These are phyloP conservation scores for Brachycybe producta DNA, from an alignment of 2,888 invertebrate species.

Conservation along the genomic window DNA sequence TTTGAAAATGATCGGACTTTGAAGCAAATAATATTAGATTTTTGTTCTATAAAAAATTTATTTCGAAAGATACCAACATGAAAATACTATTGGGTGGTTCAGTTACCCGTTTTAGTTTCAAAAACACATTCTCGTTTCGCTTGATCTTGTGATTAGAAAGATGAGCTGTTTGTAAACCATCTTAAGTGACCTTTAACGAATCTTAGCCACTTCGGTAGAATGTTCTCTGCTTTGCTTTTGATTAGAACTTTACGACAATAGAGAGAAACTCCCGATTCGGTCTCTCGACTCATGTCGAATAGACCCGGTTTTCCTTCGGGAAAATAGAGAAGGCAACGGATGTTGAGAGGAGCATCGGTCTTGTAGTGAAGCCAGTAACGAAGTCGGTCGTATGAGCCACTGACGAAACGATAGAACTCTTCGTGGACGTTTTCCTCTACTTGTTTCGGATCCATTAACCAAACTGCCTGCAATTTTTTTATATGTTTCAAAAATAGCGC, in stretches of 20 bases:
- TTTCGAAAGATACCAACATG: no score
- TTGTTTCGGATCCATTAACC: constrained; percentile 83
- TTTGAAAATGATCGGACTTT: no score
- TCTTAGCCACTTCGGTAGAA: constrained; percentile 86
- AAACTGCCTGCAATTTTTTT: no score
- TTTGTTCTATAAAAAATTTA: background rate
- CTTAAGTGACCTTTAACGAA: constrained; percentile 93
- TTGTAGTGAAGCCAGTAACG: constrained; percentile 84
- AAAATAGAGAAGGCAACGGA: constrained; percentile 79
- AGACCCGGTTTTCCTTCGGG: constrained; percentile 83
- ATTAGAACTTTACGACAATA: constrained; percentile 89
- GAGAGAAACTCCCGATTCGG: constrained; percentile 69
- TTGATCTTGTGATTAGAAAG: background rate
- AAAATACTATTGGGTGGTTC: no score
- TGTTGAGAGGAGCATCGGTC: constrained; percentile 80
- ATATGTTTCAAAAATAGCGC: no score
- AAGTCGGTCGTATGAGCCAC: constrained; percentile 74
- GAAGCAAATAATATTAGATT: no score
- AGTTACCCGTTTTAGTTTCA: no score
- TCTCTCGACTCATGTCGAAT: constrained; percentile 78
- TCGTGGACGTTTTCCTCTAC: constrained; percentile 73
- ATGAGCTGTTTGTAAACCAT: no score
- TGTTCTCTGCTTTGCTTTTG: constrained; percentile 75
- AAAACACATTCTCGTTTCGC: no score
- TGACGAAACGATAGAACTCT: constrained; percentile 81